Conservation (phyloP, 2,113 vertebrate genomes). For the Rhea pennata region DNA sequence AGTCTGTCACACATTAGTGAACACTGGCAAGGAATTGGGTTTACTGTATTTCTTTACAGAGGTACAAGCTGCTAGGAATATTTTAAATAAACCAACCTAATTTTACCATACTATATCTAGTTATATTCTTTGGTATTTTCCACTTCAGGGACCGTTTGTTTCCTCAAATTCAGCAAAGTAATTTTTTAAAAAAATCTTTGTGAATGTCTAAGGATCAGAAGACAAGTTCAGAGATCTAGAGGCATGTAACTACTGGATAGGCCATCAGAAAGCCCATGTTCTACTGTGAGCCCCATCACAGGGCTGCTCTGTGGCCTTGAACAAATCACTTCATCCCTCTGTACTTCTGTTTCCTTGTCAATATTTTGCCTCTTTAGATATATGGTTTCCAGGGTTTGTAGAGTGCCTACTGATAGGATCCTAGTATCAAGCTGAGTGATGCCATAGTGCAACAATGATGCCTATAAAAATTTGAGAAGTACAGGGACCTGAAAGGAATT, state of each 20-base stretch:
- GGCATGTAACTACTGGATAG: neutral
- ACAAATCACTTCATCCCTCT: slow-evolving; percentile 41
- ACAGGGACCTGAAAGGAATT: neutral
- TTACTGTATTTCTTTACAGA: neutral
- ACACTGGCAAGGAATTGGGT: neutral
- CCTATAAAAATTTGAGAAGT: neutral
- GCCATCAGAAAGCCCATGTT: neutral
- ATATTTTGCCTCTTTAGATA: slow-evolving; percentile 12
- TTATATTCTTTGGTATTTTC: neutral
- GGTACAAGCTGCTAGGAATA: neutral
- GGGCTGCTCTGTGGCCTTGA: slow-evolving; percentile 15
- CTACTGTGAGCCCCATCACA: neutral
- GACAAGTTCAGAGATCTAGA: slow-evolving; percentile 31
- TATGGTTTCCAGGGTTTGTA: slow-evolving; percentile 9
- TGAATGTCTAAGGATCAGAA: slow-evolving; percentile 35
- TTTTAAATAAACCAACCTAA: neutral
- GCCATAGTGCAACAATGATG: neutral
- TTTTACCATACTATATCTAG: neutral
- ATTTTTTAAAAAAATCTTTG: neutral
- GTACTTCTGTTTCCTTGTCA: neutral
- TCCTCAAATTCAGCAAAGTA: slow-evolving; percentile 1
- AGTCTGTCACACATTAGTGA: neutral
- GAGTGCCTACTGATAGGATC: neutral
- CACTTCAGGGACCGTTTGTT: neutral
- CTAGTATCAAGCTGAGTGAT: neutral